phyloP scores from a whole-genome alignment of 2,888 invertebrate genomes.

The Philhelius pedissequus region DNA sequence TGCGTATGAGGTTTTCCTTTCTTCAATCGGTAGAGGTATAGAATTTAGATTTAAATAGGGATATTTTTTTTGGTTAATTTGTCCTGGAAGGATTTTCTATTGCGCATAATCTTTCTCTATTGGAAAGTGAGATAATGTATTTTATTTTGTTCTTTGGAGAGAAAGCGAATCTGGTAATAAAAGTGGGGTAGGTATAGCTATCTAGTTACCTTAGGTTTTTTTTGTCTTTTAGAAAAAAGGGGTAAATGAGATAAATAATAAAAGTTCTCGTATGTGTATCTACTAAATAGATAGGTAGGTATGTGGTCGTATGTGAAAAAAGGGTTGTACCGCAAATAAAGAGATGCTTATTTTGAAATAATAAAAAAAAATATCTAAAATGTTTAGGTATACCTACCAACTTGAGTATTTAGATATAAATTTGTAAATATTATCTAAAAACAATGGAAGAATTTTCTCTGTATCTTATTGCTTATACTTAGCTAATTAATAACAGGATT shows the following conservation, averaged over 20 bases:
- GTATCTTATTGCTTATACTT: no score
- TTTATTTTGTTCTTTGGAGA: slow-evolving; percentile 3
- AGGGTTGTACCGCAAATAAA: slow-evolving; percentile 35
- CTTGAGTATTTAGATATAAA: no score
- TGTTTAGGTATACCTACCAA: no score
- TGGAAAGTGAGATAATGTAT: slow-evolving; percentile 36
- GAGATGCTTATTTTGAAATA: slow-evolving; percentile 2
- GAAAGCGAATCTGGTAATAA: slow-evolving; percentile 45
- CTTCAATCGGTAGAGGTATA: slow-evolving; percentile 56
- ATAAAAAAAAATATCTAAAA: neutral
- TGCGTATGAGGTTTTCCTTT: slow-evolving; percentile 5
- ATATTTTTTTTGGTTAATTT: slow-evolving; percentile 19
- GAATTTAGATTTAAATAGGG: slow-evolving; percentile 10
- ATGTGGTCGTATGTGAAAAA: slow-evolving; percentile 27
- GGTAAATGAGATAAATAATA: slow-evolving; percentile 4
- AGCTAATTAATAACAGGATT: no score
- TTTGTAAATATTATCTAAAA: no score
- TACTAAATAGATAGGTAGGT: no score
- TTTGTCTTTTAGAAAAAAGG: neutral
- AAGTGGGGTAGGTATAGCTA: slow-evolving; percentile 31
- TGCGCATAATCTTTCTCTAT: slow-evolving; percentile 47
- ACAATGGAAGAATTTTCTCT: no score
- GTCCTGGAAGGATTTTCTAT: slow-evolving; percentile 39
- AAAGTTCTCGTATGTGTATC: slow-evolving; percentile 49
- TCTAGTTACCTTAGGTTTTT: neutral